Percentiles rank a stretch among this genome's conserved stretches.
Evolutionary conservation across 2,888 invertebrate genomes (phyloP).

Genomic region (Corbicula japonica): DNA sequence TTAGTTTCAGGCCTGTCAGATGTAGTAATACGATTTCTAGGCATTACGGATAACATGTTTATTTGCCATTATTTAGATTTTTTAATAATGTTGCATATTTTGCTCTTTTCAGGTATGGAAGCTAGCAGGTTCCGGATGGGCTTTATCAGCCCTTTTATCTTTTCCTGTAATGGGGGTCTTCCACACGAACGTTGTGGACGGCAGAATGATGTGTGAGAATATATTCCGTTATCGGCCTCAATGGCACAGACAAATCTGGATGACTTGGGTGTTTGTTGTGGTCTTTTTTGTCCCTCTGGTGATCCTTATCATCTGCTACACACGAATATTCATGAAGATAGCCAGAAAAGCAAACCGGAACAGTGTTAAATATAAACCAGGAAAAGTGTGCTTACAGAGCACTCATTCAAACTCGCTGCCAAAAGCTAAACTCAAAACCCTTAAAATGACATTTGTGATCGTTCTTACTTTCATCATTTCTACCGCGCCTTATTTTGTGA

Average conservation of each 20-base stretch:
- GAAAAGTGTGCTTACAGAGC: constrained; percentile 83
- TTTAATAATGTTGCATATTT: too few species aligned
- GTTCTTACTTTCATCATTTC: constrained; percentile 84
- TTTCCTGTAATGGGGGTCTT: constrained; percentile 82
- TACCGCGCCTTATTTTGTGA: constrained; percentile 84
- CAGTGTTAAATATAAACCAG: constrained; percentile 74
- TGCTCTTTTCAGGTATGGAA: constrained; percentile 73
- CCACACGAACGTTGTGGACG: constrained; percentile 69
- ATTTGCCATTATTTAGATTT: too few species aligned
- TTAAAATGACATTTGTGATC: constrained; percentile 86
- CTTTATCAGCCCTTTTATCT: constrained; percentile 76
- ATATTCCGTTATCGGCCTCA: constrained; percentile 79
- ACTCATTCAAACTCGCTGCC: constrained; percentile 84
- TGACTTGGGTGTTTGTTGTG: constrained; percentile 78
- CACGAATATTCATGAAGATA: constrained; percentile 84
- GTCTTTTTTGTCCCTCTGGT: constrained; percentile 83
- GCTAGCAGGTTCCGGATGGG: constrained; percentile 81
- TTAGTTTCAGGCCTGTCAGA: too few species aligned
- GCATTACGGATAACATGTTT: too few species aligned
- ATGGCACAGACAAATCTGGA: constrained; percentile 80
- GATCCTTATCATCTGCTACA: constrained; percentile 83
- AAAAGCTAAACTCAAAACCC: constrained; percentile 85
- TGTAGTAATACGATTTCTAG: too few species aligned
- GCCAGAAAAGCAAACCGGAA: constrained; percentile 81
- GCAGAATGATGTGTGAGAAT: constrained; percentile 81